These are phyloP conservation scores for Erinaceus europaeus DNA, from an alignment of 2,113 vertebrate genomes.

Conservation along the genomic window DNA sequence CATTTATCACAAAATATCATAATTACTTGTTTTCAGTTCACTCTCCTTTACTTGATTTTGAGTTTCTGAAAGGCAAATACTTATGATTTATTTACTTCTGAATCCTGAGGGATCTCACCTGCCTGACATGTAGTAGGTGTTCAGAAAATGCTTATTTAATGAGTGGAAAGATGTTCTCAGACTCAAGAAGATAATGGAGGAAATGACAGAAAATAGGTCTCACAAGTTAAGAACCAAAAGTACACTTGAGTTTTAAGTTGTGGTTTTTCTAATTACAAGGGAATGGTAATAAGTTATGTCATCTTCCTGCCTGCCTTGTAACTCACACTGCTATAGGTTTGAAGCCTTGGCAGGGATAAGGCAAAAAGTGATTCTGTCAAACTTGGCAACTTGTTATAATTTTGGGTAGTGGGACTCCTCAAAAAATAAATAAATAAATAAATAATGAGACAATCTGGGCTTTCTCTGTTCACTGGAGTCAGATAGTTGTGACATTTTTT, in stretches of 20 bases:
- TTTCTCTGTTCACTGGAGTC: neutral
- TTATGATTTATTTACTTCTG: neutral
- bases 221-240: neutral
- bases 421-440: too few relatives aligned
- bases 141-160: neutral
- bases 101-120: neutral
- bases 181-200: neutral
- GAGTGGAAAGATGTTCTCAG: neutral
- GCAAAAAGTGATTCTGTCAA: constrained; percentile 39
- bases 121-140: neutral
- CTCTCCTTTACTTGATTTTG: neutral
- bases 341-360: constrained; percentile 10
- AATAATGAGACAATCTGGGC: neutral
- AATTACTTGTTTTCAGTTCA: neutral
- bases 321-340: neutral
- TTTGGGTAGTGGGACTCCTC: constrained; percentile 17
- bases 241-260: neutral
- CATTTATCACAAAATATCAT: neutral
- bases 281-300: neutral
- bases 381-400: constrained; percentile 42
- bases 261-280: neutral
- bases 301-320: neutral
- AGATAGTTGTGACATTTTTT: neutral
- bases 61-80: neutral
- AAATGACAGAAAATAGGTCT: neutral